Percentiles rank a stretch among this genome's conserved stretches.
Evolutionary conservation across 2,888 invertebrate species (phyloP).

Genomic region (Pterobdella sp.): DNA sequence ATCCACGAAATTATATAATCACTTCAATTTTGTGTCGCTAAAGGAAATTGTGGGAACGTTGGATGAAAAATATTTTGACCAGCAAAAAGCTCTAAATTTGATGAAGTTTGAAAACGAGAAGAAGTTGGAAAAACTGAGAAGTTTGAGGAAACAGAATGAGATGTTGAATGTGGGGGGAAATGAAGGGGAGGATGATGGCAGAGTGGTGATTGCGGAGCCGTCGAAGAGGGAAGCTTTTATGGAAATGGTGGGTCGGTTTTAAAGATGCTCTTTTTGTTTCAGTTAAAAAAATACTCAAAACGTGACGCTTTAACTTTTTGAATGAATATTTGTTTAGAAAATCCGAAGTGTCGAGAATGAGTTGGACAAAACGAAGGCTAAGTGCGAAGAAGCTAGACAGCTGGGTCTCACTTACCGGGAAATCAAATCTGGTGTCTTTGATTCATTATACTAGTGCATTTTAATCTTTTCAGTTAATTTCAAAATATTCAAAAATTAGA

Average conservation of each 20-base stretch:
- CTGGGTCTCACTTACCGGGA: conserved; percentile 49
- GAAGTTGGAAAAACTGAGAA: background rate
- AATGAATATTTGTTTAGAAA: conserved; percentile 38
- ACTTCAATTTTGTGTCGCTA: too few relatives aligned
- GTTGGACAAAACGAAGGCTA: conserved; percentile 43
- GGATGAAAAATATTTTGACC: conserved; percentile 4
- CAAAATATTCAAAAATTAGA: too few relatives aligned
- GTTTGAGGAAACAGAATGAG: background rate
- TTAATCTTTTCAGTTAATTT: too few relatives aligned
- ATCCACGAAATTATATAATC: too few relatives aligned
- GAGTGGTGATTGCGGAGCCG: background rate
- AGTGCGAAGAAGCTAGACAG: conserved; percentile 51
- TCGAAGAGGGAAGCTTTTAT: background rate
- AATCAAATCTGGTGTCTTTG: conserved; percentile 48
- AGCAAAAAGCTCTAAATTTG: background rate
- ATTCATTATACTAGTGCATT: too few relatives aligned
- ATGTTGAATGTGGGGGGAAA: conserved; percentile 5
- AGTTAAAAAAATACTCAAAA: too few relatives aligned
- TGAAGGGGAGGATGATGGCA: background rate
- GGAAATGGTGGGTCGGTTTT: background rate
- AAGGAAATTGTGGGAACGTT: background rate
- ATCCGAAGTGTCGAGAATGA: conserved; percentile 48
- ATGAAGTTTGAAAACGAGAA: conserved; percentile 14
- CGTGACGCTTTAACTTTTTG: too few relatives aligned
- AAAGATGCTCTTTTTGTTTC: too few relatives aligned